Base-by-base conservation (phyloP, 2,888 invertebrate species). In the Drosophila suboccidentalis region DNA sequence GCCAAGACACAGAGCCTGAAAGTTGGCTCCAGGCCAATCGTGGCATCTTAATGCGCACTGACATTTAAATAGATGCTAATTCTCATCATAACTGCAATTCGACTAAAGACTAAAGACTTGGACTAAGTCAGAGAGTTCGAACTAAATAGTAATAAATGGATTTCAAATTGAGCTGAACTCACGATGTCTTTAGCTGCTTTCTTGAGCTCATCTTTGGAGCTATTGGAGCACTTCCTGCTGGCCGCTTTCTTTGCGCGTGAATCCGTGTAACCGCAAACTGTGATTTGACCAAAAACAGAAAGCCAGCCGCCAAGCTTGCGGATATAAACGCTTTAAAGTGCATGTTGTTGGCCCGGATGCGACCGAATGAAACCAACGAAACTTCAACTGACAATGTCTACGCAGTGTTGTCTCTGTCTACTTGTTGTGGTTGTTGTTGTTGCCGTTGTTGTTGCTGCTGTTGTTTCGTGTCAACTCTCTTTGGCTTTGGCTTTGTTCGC, bases 61-160 rank as follows among this genome's bases (percentile, higher is more conserved):
- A 80, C 82, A 85, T 87, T 87, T 82, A 85, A 85, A 85, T 85
- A 87, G 87, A 85, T 85, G 84, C 82, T 87, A 85, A 85, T 85
- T 85, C 76, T 19, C 85, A 78, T 85, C 84, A 85, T 87, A 87
- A 85, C 82, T 69, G 74, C 58, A 58, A n/a, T 49, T 38, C 39
- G 29, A 8, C 43, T 68, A 10, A 43, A 43, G 29, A 29, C 51
- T 68, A 10, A 60, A 68, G 46, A 60, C 34, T 43, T 26, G 9
- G 55, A 44, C 19, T 6, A 6, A 22, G 43, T 43, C 43, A 13
- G 13, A 6, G 43, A 43, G 38, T 41, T 43, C 43, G 41, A 34
- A 55, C 44, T 43, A 73, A 29, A 26, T 26, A 26, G 26, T 29
- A 8, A 73, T 58, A 57, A 65, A 44, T 73, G 57, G 38, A 34